Conservation (phyloP, 2,113 vertebrate genomes). For the Arothron firmamentum region DNA sequence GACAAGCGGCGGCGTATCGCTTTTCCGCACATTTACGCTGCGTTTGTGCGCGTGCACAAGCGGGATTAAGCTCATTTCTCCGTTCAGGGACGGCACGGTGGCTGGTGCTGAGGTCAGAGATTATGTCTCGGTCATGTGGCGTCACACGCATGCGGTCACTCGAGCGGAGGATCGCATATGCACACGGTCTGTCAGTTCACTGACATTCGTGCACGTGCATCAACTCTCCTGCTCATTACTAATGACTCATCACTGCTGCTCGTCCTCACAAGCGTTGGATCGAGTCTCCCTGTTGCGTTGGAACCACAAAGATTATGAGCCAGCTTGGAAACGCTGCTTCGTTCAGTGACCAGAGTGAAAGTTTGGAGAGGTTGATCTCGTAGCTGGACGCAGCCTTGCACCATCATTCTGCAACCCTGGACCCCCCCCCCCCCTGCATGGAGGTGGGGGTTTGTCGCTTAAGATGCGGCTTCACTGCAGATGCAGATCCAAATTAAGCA, state of each 20-base stretch:
- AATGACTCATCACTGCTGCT: background rate
- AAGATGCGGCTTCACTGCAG: background rate
- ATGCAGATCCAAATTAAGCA: background rate
- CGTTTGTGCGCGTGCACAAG: slow-evolving; percentile 5
- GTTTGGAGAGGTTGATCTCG: too few species aligned
- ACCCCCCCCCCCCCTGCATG: too few species aligned
- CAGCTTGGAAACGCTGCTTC: too few species aligned
- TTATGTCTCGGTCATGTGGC: slow-evolving; percentile 16
- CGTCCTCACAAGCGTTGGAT: too few species aligned
- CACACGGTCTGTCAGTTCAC: slow-evolving; percentile 17
- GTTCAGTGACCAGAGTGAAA: too few species aligned
- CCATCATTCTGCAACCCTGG: too few species aligned
- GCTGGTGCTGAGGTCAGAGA: slow-evolving; percentile 38
- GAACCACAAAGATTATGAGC: too few species aligned
- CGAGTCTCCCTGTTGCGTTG: too few species aligned
- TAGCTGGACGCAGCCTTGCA: too few species aligned
- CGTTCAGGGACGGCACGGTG: slow-evolving; percentile 32
- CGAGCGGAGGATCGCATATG: slow-evolving; percentile 6
- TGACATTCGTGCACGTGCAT: slow-evolving; percentile 11
- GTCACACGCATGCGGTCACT: slow-evolving; percentile 19
- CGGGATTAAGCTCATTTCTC: slow-evolving; percentile 36
- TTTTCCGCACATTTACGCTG: background rate
- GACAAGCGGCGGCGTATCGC: slow-evolving; percentile 7
- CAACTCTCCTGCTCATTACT: background rate
- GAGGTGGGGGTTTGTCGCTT: too few species aligned